These are phyloP conservation scores for Lycorma delicatula DNA, from an alignment of 1,140 invertebrate genomes.

Conservation along the genomic window DNA sequence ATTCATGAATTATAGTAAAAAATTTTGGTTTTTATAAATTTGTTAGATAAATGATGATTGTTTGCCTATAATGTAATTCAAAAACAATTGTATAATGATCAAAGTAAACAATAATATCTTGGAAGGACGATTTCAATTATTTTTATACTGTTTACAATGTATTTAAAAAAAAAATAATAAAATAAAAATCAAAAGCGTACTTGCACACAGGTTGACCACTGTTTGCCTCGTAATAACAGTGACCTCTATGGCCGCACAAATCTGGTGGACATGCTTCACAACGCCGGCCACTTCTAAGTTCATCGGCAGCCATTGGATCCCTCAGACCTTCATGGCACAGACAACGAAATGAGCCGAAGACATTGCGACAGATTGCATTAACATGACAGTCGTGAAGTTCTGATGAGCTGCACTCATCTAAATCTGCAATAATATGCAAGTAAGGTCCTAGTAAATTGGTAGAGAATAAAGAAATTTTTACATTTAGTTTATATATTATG, in stretches of 20 bases:
- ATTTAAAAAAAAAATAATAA: no score
- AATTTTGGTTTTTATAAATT: no score
- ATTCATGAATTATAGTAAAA: no score
- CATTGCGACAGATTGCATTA: conserved; percentile 77
- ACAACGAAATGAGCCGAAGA: conserved; percentile 83
- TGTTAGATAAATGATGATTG: no score
- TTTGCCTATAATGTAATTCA: no score
- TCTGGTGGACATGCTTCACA: conserved; percentile 67
- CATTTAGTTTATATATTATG: no score
- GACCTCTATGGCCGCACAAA: conserved; percentile 75
- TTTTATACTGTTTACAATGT: no score
- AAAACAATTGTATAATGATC: no score
- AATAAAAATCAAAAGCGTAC: conserved; percentile 43
- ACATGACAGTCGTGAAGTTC: conserved; percentile 88
- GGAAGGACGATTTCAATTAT: no score
- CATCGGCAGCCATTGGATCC: conserved; percentile 57
- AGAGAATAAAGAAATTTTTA: no score
- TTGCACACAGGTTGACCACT: conserved; percentile 68
- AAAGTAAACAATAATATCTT: no score
- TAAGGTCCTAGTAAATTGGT: no score
- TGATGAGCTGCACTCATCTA: conserved; percentile 78
- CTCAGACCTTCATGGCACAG: conserved; percentile 69
- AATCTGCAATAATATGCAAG: conserved; percentile 56
- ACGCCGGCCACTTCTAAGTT: conserved; percentile 54
- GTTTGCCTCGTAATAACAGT: conserved; percentile 56